Evolutionary conservation across 30 jellyfish, hydroid and myxozoan species (phyloP), one percentile per base, ranked within the genome.

Genomic region (Clytia hemisphaerica): DNA sequence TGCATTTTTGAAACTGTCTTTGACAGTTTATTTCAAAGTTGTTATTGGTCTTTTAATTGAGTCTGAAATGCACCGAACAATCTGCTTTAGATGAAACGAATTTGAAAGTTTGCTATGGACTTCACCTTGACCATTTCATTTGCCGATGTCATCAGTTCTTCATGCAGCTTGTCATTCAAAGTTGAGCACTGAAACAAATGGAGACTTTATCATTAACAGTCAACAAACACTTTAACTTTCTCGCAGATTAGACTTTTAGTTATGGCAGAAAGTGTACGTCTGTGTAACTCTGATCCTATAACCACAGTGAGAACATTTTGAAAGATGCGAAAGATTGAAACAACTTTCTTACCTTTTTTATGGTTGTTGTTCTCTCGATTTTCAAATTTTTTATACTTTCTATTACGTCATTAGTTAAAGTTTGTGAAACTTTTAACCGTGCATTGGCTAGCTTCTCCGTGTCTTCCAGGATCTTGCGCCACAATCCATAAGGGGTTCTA

Each of bases 271-370:
- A n/a, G n/a, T n/a, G n/a, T n/a, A n/a, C n/a, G n/a, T n/a, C n/a
- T n/a, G n/a, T n/a, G n/a, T n/a, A n/a, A n/a, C n/a, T n/a, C n/a
- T n/a, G n/a, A n/a, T n/a, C n/a, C n/a, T n/a, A n/a, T n/a, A n/a
- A n/a, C n/a, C n/a, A n/a, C n/a, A n/a, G n/a, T n/a, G n/a, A n/a
- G n/a, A n/a, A n/a, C n/a, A n/a, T n/a, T n/a, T n/a, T n/a, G n/a
- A n/a, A n/a, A n/a, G n/a, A n/a, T n/a, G n/a, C n/a, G n/a, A n/a
- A n/a, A n/a, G n/a, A n/a, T n/a, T n/a, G n/a, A n/a, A n/a, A n/a
- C n/a, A n/a, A n/a, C n/a, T n/a, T n/a, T n/a, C n/a, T n/a, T n/a
- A 86, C 97, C 82, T 59, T 80, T 61, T 88, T 88, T 5, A 82
- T 60, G 0, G 94, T 79, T 6, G 67, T 67, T 10, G 75, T 72